A percentile compares a stretch with the other conserved stretches of the same genome.
Evolutionary conservation across 2,797 vertebrate species (phyloP).

Genomic region (Coccyzus lansbergi): DNA sequence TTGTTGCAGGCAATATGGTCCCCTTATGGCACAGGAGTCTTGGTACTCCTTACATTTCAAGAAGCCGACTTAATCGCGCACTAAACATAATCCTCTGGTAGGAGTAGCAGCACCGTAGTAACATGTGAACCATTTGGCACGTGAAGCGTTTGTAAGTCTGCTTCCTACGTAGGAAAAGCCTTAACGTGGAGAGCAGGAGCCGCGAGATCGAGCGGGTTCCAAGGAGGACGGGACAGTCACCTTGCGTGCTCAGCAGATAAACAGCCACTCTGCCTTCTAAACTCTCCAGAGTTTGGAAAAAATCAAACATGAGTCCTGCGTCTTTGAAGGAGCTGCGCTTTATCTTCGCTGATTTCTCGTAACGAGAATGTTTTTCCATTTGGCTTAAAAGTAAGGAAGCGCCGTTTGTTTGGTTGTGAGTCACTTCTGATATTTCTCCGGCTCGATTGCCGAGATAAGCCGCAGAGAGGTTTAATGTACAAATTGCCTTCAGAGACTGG

Average conservation of each 20-base stretch:
- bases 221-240: neutral
- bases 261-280: neutral
- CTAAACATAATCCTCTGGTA: slow-evolving; percentile 38
- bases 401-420: slow-evolving; percentile 34
- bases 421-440: slow-evolving; percentile 55
- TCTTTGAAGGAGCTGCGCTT: neutral
- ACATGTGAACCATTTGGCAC: neutral
- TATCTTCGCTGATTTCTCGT: neutral
- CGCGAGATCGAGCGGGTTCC: neutral
- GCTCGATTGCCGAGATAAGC: slow-evolving; percentile 47
- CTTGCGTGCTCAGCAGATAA: neutral
- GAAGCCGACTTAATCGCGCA: slow-evolving; percentile 49
- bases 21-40: slow-evolving; percentile 49
- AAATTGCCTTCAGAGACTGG: slow-evolving; percentile 60
- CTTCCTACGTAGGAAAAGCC: neutral
- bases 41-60: slow-evolving; percentile 23
- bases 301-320: accelerated
- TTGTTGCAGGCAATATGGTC: slow-evolving; percentile 61
- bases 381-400: slow-evolving; percentile 11
- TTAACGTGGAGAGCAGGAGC: neutral
- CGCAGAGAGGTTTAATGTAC: slow-evolving; percentile 19
- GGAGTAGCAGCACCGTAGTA: slow-evolving; percentile 42
- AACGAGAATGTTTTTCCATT: slow-evolving; percentile 4
- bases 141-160: neutral
- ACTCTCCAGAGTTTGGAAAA: neutral